phyloP scores from a whole-genome alignment of 2,888 invertebrate genomes.

The Callosobruchus maculatus region DNA sequence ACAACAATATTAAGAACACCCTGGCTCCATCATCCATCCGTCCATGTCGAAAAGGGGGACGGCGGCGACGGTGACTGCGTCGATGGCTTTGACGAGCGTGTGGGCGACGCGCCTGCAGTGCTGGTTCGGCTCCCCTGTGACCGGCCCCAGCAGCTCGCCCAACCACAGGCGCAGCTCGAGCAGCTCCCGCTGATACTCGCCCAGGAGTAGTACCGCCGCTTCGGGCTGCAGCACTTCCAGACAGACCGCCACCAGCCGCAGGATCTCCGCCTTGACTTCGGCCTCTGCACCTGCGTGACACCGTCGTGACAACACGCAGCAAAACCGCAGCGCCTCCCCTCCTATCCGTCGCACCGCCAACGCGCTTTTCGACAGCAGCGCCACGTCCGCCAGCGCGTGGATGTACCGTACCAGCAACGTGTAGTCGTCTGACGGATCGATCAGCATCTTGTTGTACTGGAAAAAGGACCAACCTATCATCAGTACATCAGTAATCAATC shows the following conservation, averaged over 20 bases:
- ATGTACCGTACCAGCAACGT: slow-evolving; percentile 67
- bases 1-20: no score
- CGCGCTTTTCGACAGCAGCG: slow-evolving; percentile 67
- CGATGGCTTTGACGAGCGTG: slow-evolving; percentile 58
- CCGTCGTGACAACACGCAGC: slow-evolving; percentile 62
- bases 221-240: slow-evolving; percentile 63
- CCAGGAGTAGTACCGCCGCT: slow-evolving; percentile 54
- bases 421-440: slow-evolving; percentile 58
- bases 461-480: background rate
- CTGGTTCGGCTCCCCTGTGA: slow-evolving; percentile 61
- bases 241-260: slow-evolving; percentile 61
- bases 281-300: slow-evolving; percentile 58
- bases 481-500: no score
- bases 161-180: slow-evolving; percentile 68
- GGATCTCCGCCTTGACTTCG: background rate
- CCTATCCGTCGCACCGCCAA: slow-evolving; percentile 62
- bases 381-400: slow-evolving; percentile 63
- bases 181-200: slow-evolving; percentile 60
- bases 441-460: slow-evolving; percentile 55
- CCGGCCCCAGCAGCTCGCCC: slow-evolving; percentile 54
- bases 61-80: no score
- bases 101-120: slow-evolving; percentile 63
- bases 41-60: no score
- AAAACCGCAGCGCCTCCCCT: slow-evolving; percentile 65
- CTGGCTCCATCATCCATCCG: no score